Percentiles rank a stretch among this genome's conserved stretches.
phyloP scores from a whole-genome alignment of 2,888 invertebrate genomes.

The Priocnemis perturbator region DNA sequence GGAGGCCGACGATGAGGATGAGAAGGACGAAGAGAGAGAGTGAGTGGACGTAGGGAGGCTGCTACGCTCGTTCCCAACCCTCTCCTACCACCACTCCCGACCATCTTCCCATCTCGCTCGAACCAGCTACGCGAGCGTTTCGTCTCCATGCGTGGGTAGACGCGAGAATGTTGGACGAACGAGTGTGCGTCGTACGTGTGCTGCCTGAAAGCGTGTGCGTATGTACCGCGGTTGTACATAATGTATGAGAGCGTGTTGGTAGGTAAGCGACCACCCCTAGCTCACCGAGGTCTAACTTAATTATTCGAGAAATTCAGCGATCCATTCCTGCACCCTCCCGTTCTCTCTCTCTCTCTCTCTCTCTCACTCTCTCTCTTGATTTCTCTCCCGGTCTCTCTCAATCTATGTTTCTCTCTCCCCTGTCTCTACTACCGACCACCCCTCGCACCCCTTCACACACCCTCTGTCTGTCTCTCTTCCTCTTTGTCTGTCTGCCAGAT shows the following conservation, averaged over 20 bases:
- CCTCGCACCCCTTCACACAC: slow-evolving; percentile 27
- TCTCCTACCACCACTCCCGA: slow-evolving; percentile 32
- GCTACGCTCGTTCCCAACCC: slow-evolving; percentile 37
- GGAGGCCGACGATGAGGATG: slow-evolving; percentile 1
- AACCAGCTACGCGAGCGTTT: too few relatives aligned
- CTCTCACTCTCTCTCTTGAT: slow-evolving; percentile 17
- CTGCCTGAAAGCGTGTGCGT: slow-evolving; percentile 45
- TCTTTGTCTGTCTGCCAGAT: not conserved
- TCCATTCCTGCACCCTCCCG: slow-evolving; percentile 68
- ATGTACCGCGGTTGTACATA: slow-evolving; percentile 70
- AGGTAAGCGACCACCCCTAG: slow-evolving; percentile 70
- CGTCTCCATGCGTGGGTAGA: slow-evolving; percentile 33
- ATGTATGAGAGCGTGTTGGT: slow-evolving; percentile 72
- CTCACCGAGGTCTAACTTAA: slow-evolving; percentile 73
- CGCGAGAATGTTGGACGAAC: too few relatives aligned
- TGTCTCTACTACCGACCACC: slow-evolving; percentile 5
- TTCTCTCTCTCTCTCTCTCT: slow-evolving; percentile 28
- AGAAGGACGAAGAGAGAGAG: slow-evolving; percentile 26
- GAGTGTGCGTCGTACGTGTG: not conserved
- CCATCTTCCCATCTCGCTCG: not conserved
- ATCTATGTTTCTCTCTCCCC: slow-evolving; percentile 36
- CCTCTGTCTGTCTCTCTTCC: not conserved
- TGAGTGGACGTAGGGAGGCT: slow-evolving; percentile 49
- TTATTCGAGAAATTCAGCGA: slow-evolving; percentile 75
- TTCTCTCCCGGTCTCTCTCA: slow-evolving; percentile 29